phyloP scores from a whole-genome alignment of 2,797 vertebrate genomes.

The Gymnothorax javanicus region DNA sequence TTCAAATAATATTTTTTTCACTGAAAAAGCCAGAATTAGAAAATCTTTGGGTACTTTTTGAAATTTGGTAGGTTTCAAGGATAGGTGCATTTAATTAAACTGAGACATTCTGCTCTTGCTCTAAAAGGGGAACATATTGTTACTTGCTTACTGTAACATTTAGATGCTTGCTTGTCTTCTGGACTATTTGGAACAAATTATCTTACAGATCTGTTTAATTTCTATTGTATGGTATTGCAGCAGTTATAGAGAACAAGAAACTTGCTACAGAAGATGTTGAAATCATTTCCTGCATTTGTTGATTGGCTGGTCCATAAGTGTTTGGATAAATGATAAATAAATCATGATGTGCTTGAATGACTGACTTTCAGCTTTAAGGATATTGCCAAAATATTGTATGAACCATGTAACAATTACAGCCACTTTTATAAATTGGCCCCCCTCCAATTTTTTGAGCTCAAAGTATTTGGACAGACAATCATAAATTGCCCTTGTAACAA shows the following conservation, averaged over 20 bases:
- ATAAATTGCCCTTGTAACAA: too few species aligned
- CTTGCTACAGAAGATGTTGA: background rate
- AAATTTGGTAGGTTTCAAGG: conserved; percentile 1
- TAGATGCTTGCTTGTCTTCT: background rate
- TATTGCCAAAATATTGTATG: too few species aligned
- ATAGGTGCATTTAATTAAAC: background rate
- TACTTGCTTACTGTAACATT: too few species aligned
- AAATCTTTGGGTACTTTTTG: conserved; percentile 15
- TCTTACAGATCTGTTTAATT: background rate
- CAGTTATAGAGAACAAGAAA: background rate
- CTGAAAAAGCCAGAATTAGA: conserved; percentile 8
- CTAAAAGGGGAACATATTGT: background rate
- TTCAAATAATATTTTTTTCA: conserved; percentile 12
- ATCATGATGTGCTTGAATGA: too few species aligned
- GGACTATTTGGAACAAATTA: background rate
- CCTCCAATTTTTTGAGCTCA: too few species aligned
- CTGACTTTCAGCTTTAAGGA: too few species aligned
- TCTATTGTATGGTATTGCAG: background rate
- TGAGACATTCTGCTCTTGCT: background rate
- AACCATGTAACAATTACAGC: too few species aligned
- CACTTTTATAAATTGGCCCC: too few species aligned
- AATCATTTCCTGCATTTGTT: background rate
- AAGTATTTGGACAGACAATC: too few species aligned
- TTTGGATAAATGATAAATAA: too few species aligned
- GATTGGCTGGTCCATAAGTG: background rate